These are phyloP conservation scores for Lordiphosa mommai DNA, from an alignment of 1,140 invertebrate species.

Conservation along the genomic window DNA sequence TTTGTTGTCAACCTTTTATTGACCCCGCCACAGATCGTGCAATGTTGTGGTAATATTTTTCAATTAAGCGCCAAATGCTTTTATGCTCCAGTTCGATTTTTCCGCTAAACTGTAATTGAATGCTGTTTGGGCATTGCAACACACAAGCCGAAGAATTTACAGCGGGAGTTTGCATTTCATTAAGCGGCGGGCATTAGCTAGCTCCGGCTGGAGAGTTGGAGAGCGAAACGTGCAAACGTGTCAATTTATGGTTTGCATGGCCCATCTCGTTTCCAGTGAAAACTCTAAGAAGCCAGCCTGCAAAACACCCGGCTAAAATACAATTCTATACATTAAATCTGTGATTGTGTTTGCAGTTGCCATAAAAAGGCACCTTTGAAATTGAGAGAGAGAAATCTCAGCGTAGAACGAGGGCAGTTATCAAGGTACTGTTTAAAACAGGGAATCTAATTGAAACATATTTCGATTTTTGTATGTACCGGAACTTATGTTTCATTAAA, in stretches of 20 bases:
- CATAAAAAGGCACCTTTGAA: no score
- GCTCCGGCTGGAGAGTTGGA: constrained; percentile 18
- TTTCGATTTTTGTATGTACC: no score
- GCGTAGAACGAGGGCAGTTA: no score
- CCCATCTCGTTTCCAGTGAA: constrained; percentile 35
- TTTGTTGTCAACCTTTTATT: constrained; percentile 55
- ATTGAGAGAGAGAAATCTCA: no score
- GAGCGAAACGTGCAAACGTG: constrained; percentile 49
- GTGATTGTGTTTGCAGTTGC: no score
- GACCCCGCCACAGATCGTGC: constrained; percentile 40
- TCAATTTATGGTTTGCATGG: constrained; percentile 53
- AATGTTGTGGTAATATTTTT: constrained; percentile 51
- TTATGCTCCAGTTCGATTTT: constrained; percentile 47
- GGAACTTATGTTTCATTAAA: no score
- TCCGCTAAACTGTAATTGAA: constrained; percentile 12
- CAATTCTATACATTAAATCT: no score
- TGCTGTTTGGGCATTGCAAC: constrained; percentile 14
- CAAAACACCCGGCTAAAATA: no score
- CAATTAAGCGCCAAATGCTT: constrained; percentile 47
- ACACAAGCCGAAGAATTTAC: constrained; percentile 30
- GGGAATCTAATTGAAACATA: no score
- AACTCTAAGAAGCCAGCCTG: no score
- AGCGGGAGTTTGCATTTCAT: constrained; percentile 42
- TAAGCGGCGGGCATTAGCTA: constrained; percentile 17
- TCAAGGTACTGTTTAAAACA: no score